Base-by-base conservation (phyloP, 2,113 vertebrate species). In the Odontophorus gujanensis region DNA sequence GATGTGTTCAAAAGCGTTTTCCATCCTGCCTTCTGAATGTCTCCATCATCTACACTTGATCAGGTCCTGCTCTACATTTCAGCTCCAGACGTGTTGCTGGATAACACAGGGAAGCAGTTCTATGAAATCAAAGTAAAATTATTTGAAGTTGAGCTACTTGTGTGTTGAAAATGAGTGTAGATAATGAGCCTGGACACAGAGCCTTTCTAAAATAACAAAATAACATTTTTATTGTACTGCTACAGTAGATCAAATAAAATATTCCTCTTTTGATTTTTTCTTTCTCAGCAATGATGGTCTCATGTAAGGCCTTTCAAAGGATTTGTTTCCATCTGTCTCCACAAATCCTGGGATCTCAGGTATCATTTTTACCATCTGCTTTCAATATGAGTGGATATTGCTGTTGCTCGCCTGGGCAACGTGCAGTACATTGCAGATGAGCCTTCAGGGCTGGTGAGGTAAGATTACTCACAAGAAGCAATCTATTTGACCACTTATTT, bases 361-460 rank as follows among this genome's bases (percentile, higher is more conserved):
- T 38, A 57, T 36, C 14, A 59, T 8, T 85, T 95, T 85, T 3
- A 1, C 28, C 17, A 13, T 1, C 26, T 61, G 20, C 50, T 74
- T 84, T 69, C 43, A 77, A 9, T 26, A 11, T 5, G 15, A 19
- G 4, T 30, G 36, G 26, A 65, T 40, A 22, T 15, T 11, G 8
- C 8, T 17, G 24, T 25, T 7, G 50, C 4, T 5, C 14, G 24
- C 21, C 16, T 3, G 3, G 4, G 8, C 5, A 21, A 32, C 14
- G 66, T 34, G 34, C 8, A 51, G 47, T 5, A 22, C 4, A 3
- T 2, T 74, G 38, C 53, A 85, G 65, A 42, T 48, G n/a, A 43
- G 11, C 7, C 13, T 48, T 19, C n/a, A 47, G 25, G 48, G 57
- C 19, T 69, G 71, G 12, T 32, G 22, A 85, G 24, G 42, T 38